Conservation (phyloP, 1,140 invertebrate genomes). For the Macrotrachela quadricornifera region DNA sequence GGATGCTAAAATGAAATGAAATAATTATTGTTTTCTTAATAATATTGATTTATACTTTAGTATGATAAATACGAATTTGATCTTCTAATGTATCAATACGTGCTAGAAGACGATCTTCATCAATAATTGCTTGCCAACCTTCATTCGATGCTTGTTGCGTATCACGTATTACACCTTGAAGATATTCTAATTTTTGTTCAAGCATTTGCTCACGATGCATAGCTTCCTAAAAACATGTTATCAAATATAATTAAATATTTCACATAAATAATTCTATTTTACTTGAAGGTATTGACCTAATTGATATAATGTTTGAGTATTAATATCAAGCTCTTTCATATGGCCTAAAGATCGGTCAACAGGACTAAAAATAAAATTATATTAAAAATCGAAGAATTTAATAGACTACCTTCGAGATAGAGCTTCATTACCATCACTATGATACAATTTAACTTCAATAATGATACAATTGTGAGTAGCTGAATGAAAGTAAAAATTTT, state of each 20-base stretch:
- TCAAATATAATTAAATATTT: no score
- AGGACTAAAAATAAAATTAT: not conserved
- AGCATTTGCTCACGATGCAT: constrained; percentile 6
- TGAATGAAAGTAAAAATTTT: no score
- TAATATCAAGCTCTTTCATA: constrained; percentile 5
- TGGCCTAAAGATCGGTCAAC: not conserved
- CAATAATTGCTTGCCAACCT: not conserved
- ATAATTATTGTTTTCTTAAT: no score
- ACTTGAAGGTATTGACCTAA: constrained; percentile 6
- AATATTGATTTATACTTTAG: no score
- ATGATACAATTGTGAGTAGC: constrained; percentile 7
- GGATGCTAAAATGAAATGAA: no score
- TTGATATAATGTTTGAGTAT: constrained; percentile 6
- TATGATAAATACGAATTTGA: not conserved
- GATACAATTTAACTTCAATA: constrained; percentile 4
- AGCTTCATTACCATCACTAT: constrained; percentile 4
- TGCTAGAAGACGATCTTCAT: constrained; percentile 6
- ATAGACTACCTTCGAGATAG: not conserved
- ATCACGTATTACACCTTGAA: constrained; percentile 3
- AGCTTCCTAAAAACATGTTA: not conserved
- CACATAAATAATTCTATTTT: no score
- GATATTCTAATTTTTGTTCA: constrained; percentile 1
- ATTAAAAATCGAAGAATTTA: not conserved
- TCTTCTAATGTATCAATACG: constrained; percentile 5
- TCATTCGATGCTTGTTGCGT: constrained; percentile 2